Percentiles rank a stretch among this genome's conserved stretches.
phyloP scores from a whole-genome alignment of 2,113 vertebrate species.

The Spheniscus mendiculus region DNA sequence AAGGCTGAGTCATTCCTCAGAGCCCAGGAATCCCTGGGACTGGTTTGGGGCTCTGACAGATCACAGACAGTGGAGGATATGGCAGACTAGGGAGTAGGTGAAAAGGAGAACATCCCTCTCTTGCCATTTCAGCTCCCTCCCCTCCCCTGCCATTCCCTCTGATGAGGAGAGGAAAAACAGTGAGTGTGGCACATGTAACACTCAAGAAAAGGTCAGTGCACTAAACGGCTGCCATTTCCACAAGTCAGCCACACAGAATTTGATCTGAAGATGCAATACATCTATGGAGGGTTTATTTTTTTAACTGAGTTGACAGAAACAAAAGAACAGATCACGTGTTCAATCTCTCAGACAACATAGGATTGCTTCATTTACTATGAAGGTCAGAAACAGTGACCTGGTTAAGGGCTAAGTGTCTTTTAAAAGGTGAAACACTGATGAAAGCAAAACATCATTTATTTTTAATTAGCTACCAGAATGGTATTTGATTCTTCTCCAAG shows the following conservation, averaged over 20 bases:
- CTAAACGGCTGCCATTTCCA: background rate
- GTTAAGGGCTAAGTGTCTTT: slow-evolving; percentile 9
- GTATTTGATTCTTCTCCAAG: background rate
- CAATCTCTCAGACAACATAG: background rate
- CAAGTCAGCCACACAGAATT: background rate
- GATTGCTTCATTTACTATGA: background rate
- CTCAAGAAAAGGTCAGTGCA: background rate
- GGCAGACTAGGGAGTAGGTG: background rate
- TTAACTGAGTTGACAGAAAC: background rate
- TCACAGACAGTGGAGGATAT: background rate
- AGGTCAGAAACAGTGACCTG: background rate
- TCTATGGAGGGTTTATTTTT: background rate
- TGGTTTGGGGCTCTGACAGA: background rate
- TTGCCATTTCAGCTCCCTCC: background rate
- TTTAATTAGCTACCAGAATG: slow-evolving; percentile 28
- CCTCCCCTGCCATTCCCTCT: background rate
- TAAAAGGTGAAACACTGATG: slow-evolving; percentile 11
- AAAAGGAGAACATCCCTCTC: background rate
- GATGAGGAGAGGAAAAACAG: background rate
- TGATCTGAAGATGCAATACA: background rate
- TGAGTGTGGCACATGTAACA: background rate
- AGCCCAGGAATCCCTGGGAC: background rate
- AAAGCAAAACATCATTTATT: slow-evolving; percentile 34
- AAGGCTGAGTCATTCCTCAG: background rate
- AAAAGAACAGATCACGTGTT: background rate